Evolutionary conservation across 2,888 invertebrate species (phyloP), one percentile per base, ranked within the genome.

Genomic region (Molanna angustata): DNA sequence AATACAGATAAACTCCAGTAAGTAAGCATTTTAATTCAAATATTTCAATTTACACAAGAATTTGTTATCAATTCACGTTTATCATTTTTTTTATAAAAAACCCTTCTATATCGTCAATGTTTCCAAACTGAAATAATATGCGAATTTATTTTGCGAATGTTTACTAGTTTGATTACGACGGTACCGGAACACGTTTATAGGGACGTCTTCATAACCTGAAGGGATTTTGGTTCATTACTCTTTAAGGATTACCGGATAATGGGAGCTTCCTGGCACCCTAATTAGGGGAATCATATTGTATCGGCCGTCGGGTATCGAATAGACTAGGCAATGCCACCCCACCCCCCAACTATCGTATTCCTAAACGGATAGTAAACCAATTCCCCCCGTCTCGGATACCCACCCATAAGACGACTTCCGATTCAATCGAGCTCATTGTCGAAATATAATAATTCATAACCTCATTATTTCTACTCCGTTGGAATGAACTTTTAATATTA

Each of bases 211-310:
- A 31, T 21, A n/a, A 27, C 27, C 18, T 18, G 21, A 13, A 14
- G 45, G 50, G 35, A 16, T 14, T 35, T 17, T 33, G 39, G 50
- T 45, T 50, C 50, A 50, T 50, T 50, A 45, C 50, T 50, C 44
- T 27, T 50, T 50, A 50, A 50, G 50, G 43, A 45, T 50, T 44
- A 44, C 50, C 32, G 44, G 50, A 44, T 50, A 50, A 44, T 45
- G 35, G 35, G 35, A 37, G 44, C 31, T 50, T 50, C 50, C 50
- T 41, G 32, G 18, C 33, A 17, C 16, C 50, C 44, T 50, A 50
- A 50, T 50, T 50, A 50, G 50, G 44, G 44, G 44, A 14, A 17
- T 44, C 44, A 37, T 45, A 43, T 49, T 43, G 49, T 33, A 43
- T 42, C 7, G 44, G 33, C 13, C 19, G 37, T 45, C 33, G 20